Evolutionary conservation across 2,113 vertebrate genomes (phyloP), one percentile per base, ranked within the genome.

Genomic region (Blennius ocellaris): DNA sequence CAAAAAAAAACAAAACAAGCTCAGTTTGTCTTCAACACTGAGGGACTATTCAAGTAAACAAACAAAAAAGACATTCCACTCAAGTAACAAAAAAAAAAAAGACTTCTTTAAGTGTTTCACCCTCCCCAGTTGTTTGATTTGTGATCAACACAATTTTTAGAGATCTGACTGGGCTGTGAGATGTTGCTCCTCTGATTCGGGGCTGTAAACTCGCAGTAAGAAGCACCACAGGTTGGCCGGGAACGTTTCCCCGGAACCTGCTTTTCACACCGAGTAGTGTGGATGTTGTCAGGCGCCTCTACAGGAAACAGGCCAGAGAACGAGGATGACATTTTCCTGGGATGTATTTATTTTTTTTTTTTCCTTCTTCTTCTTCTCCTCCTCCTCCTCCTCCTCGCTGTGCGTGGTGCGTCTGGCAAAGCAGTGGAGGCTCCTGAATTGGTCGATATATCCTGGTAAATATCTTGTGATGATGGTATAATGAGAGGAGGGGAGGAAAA

Each of bases 121-220:
- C 65, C 64, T 76, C 61, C 68, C 68, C 39, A 69, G 41, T 62
- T 74, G 61, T 36, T 51, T 43, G 53, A 52, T 70, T 77, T 84
- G 86, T 79, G 78, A 77, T 85, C 77, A 80, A 76, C 78, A 83
- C 79, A 66, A 64, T 64, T 70, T 75, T 68, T 69, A 80, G 63
- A 69, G 70, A 73, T 53, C 50, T 21, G 16, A 17, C 5, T 49
- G 63, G 56, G 68, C 66, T 80, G 63, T 47, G 40, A 70, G 6
- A 38, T 21, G 64, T 47, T 55, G 37, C 53, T 62, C 30, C 59
- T 81, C 64, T 14, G 66, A 67, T 39, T 76, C 73, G 70, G 72
- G 74, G 41, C 87, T 90, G 89, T 92, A 90, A 92, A 92, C 90
- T 68, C 61, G 77, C 63, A 48, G 67, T 55, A 65, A 65, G 21